These are phyloP conservation scores for Meandrina meandrites DNA, from an alignment of 92 coral and sea anemone genomes.

Conservation along the genomic window DNA sequence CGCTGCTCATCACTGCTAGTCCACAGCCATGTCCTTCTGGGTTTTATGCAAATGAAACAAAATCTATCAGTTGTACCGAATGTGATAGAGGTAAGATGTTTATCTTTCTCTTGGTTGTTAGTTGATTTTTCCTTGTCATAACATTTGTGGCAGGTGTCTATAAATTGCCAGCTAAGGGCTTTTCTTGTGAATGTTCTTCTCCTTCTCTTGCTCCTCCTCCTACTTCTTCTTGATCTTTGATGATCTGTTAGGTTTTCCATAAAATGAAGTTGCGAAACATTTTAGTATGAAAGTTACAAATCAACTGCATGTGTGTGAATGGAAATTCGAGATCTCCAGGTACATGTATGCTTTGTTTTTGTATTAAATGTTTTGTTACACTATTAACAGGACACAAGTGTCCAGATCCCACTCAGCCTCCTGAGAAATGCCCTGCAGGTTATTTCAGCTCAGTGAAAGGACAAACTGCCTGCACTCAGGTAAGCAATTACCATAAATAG, in stretches of 20 bases:
- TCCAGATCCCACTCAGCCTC: slow-evolving; percentile 66
- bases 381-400: slow-evolving; percentile 76
- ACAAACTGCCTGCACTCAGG: slow-evolving; percentile 77
- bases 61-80: slow-evolving; percentile 64
- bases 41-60: slow-evolving; percentile 77
- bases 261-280: too few relatives aligned
- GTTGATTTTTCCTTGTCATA: neutral
- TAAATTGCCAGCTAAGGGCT: neutral
- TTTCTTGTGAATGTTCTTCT: neutral
- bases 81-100: slow-evolving; percentile 80
- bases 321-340: neutral
- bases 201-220: too few relatives aligned
- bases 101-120: neutral
- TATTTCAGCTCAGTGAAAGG: slow-evolving; percentile 79
- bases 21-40: slow-evolving; percentile 84
- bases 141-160: neutral
- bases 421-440: slow-evolving; percentile 82
- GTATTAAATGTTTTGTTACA: neutral
- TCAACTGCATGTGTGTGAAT: neutral
- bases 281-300: neutral
- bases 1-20: slow-evolving; percentile 54
- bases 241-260: too few relatives aligned
- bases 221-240: too few relatives aligned
- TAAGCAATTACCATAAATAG: slow-evolving; percentile 13
- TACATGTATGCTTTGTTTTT: neutral